phyloP scores from a whole-genome alignment of 2,797 vertebrate species.

The Pygocentrus nattereri region DNA sequence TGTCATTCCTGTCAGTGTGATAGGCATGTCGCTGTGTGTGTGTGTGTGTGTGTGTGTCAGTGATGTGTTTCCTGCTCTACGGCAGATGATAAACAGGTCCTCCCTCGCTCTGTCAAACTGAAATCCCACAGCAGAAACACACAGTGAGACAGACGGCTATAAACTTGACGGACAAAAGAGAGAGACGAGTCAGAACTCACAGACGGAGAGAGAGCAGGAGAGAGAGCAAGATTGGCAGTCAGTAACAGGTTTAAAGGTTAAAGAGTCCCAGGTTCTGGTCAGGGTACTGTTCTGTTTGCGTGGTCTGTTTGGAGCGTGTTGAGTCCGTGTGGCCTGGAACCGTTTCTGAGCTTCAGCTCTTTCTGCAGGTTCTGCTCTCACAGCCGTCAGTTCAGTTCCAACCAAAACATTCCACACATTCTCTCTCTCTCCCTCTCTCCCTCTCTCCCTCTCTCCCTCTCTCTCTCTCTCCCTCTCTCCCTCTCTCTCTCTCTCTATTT shows the following conservation, averaged over 20 bases:
- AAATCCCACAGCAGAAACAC: background rate
- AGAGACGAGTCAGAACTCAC: no score
- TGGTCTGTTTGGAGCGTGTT: background rate
- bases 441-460: no score
- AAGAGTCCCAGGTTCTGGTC: background rate
- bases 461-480: background rate
- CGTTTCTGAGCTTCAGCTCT: background rate
- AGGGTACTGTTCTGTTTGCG: background rate
- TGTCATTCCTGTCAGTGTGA: background rate
- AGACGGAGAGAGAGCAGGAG: background rate
- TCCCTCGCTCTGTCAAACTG: background rate
- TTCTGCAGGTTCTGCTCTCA: constrained; percentile 3
- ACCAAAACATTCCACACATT: constrained; percentile 53
- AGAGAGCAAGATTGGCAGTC: no score
- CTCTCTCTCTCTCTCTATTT: no score
- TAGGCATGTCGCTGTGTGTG: no score
- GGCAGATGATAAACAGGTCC: background rate
- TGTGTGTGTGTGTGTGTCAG: no score
- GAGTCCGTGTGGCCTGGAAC: background rate
- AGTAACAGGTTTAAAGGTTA: background rate
- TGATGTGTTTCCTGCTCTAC: background rate
- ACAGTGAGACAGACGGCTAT: no score
- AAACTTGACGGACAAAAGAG: no score
- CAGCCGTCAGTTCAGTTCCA: constrained; percentile 53
- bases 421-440: background rate